These are phyloP conservation scores for Apis cerana DNA, from an alignment of 1,140 invertebrate species.

Conservation along the genomic window DNA sequence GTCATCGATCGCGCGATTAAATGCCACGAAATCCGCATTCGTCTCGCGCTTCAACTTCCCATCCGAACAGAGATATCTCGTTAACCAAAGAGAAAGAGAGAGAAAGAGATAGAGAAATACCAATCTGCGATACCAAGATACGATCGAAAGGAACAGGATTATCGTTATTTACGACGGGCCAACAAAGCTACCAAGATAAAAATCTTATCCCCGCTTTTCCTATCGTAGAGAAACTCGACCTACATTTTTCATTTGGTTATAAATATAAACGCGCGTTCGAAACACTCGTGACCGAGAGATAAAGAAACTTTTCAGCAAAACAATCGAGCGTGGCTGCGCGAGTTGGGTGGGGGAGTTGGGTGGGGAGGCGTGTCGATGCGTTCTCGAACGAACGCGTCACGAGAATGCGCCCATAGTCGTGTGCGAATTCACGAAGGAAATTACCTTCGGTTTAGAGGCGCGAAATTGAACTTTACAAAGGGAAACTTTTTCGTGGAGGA, in stretches of 20 bases:
- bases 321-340: neutral
- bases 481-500: neutral
- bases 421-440: neutral
- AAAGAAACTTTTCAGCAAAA: slow-evolving; percentile 11
- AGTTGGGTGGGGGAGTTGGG: neutral
- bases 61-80: neutral
- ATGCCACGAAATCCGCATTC: slow-evolving; percentile 6
- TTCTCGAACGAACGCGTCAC: neutral
- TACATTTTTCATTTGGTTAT: slow-evolving; percentile 9
- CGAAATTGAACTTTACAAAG: neutral
- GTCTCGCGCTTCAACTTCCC: neutral
- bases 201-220: slow-evolving; percentile 23
- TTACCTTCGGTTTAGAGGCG: too few relatives aligned
- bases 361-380: neutral
- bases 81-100: neutral
- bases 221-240: slow-evolving; percentile 14
- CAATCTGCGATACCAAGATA: neutral
- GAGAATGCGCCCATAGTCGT: neutral
- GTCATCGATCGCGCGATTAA: neutral
- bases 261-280: slow-evolving; percentile 29
- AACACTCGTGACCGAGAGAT: neutral
- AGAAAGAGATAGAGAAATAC: neutral
- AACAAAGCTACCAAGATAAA: slow-evolving; percentile 19
- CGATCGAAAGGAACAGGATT: neutral
- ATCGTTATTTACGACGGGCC: slow-evolving; percentile 11